Percentiles rank a stretch among this genome's conserved stretches.
These are phyloP conservation scores for Bombus balteatus DNA, from an alignment of 1,140 invertebrate species.

Conservation along the genomic window DNA sequence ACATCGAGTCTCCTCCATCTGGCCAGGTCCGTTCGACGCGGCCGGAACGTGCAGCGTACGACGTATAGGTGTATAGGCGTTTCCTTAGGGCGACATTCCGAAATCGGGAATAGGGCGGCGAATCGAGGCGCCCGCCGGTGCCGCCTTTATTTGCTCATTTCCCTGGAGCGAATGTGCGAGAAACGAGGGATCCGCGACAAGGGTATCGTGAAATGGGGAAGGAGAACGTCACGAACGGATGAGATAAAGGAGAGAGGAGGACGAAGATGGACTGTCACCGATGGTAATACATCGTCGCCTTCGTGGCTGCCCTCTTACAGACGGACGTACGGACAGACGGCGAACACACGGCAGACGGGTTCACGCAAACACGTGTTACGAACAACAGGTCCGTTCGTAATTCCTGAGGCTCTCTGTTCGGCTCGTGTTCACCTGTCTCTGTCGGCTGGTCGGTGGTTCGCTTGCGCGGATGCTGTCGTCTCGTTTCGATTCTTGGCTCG, in stretches of 20 bases:
- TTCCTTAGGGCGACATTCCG: constrained; percentile 71
- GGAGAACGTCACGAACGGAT: constrained; percentile 43
- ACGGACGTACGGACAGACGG: constrained; percentile 67
- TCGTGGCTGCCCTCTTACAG: constrained; percentile 66
- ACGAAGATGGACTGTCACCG: constrained; percentile 80
- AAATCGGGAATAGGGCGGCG: constrained; percentile 73
- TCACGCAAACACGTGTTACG: constrained; percentile 81
- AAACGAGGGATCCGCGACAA: constrained; percentile 39
- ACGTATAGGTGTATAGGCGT: neutral
- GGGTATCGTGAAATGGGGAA: neutral
- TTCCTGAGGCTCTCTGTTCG: constrained; percentile 42
- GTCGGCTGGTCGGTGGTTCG: neutral
- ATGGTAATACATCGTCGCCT: constrained; percentile 81
- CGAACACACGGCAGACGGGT: constrained; percentile 70
- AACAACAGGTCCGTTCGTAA: constrained; percentile 74
- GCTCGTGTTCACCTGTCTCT: neutral
- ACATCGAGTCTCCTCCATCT: constrained; percentile 27
- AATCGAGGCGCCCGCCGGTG: constrained; percentile 67
- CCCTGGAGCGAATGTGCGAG: constrained; percentile 61
- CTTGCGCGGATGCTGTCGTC: constrained; percentile 30
- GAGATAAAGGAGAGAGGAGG: constrained; percentile 47
- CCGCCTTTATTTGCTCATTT: constrained; percentile 79
- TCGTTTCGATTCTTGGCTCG: constrained; percentile 58
- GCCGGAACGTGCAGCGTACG: neutral
- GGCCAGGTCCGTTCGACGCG: neutral